Percentiles rank a stretch among this genome's conserved stretches.
phyloP scores from a whole-genome alignment of 1,140 invertebrate species.

The Dolichoris vasculosae region DNA sequence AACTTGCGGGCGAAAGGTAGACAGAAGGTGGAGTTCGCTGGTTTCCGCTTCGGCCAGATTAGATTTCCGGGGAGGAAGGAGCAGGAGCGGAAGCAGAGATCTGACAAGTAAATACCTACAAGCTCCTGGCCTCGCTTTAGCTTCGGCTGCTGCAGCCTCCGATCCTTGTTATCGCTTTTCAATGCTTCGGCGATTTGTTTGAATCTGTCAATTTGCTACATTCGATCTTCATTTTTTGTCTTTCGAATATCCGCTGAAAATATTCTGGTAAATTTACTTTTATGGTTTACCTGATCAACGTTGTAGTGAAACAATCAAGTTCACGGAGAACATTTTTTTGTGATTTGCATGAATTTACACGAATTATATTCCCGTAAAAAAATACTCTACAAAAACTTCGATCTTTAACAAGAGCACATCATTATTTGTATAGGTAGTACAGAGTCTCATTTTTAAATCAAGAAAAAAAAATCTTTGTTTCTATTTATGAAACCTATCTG shows the following conservation, averaged over 20 bases:
- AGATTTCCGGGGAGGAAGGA: conserved; percentile 59
- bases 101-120: conserved; percentile 31
- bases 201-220: neutral
- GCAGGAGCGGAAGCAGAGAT: neutral
- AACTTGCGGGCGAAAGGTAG: conserved; percentile 31
- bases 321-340: too few species aligned
- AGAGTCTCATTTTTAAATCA: too few species aligned
- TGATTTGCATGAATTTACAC: too few species aligned
- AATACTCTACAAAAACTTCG: too few species aligned
- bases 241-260: neutral
- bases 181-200: neutral
- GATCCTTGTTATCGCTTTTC: neutral
- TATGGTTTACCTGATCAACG: too few species aligned
- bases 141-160: neutral
- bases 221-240: neutral
- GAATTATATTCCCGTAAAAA: too few species aligned
- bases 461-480: too few species aligned
- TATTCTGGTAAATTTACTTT: neutral
- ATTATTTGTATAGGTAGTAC: too few species aligned
- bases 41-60: conserved; percentile 59
- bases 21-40: conserved; percentile 27
- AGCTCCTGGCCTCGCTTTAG: neutral
- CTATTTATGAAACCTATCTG: too few species aligned
- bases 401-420: too few species aligned
- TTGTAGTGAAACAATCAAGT: too few species aligned